Percentiles rank a stretch among this genome's conserved stretches.
These are phyloP conservation scores for Drosophila anceps DNA, from an alignment of 2,888 invertebrate genomes.

Conservation along the genomic window DNA sequence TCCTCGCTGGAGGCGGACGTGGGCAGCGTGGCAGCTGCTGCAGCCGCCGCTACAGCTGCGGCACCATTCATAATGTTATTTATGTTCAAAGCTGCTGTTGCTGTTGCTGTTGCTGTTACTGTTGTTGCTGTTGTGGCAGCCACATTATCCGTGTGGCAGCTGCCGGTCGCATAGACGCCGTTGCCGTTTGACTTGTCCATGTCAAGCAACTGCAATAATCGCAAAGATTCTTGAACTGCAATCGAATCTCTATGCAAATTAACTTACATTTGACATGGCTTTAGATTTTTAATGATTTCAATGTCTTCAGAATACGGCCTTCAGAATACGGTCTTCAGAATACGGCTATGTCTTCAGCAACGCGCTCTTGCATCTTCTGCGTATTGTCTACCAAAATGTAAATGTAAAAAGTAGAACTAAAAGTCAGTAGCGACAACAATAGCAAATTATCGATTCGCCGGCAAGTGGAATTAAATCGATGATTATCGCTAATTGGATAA, in stretches of 20 bases:
- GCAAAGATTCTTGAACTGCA: neutral
- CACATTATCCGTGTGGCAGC: conserved; percentile 59
- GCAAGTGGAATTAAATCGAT: conserved; percentile 35
- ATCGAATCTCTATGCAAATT: neutral
- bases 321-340: conserved; percentile 15
- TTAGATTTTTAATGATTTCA: neutral
- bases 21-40: conserved; percentile 73
- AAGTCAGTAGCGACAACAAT: neutral
- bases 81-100: conserved; percentile 57
- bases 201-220: conserved; percentile 75
- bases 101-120: conserved; percentile 35
- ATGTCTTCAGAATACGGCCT: conserved; percentile 29
- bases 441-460: conserved; percentile 3
- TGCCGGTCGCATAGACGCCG: conserved; percentile 78
- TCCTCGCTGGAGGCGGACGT: conserved; percentile 87
- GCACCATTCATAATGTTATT: conserved; percentile 73
- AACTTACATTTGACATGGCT: conserved; percentile 83
- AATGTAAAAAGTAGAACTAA: neutral
- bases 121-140: conserved; percentile 40
- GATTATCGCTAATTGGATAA: conserved; percentile 77
- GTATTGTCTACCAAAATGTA: conserved; percentile 71
- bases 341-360: conserved; percentile 62
- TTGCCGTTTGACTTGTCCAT: conserved; percentile 85
- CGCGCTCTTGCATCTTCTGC: conserved; percentile 62
- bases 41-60: conserved; percentile 64